A percentile compares a stretch with the other conserved stretches of the same genome.
These are phyloP conservation scores for Pagrus major DNA, from an alignment of 2,113 vertebrate genomes.

Conservation along the genomic window DNA sequence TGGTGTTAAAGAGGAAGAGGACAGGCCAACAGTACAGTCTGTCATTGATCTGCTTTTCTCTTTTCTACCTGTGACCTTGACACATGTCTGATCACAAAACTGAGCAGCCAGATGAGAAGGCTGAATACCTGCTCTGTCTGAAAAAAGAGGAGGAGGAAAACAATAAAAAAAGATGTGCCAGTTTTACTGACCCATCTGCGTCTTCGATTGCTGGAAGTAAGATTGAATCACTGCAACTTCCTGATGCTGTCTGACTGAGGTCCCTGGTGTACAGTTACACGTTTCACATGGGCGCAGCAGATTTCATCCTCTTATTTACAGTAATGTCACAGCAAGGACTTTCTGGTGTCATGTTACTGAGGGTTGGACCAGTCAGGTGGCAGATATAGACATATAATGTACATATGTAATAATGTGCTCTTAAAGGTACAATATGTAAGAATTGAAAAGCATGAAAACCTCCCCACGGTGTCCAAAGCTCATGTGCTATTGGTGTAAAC, in stretches of 20 bases:
- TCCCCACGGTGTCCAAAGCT: no score
- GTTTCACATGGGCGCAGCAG: slow-evolving; percentile 30
- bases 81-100: not conserved
- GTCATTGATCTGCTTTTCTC: slow-evolving; percentile 21
- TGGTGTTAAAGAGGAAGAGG: not conserved
- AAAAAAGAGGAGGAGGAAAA: not conserved
- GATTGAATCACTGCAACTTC: slow-evolving; percentile 6
- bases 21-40: not conserved
- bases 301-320: slow-evolving; percentile 39
- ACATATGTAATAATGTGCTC: not conserved
- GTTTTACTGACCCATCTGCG: not conserved
- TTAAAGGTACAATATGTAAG: no score
- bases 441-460: no score
- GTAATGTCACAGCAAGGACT: slow-evolving; percentile 60
- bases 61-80: slow-evolving; percentile 28
- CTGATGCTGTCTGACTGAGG: slow-evolving; percentile 3
- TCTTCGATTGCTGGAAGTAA: not conserved
- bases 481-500: no score
- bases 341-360: slow-evolving; percentile 31
- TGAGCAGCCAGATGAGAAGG: not conserved
- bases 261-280: slow-evolving; percentile 49
- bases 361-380: not conserved
- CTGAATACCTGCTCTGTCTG: not conserved
- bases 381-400: not conserved
- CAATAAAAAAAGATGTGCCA: not conserved